phyloP scores from a whole-genome alignment of 2,888 invertebrate genomes.

The Lasioglossum villosulum region DNA sequence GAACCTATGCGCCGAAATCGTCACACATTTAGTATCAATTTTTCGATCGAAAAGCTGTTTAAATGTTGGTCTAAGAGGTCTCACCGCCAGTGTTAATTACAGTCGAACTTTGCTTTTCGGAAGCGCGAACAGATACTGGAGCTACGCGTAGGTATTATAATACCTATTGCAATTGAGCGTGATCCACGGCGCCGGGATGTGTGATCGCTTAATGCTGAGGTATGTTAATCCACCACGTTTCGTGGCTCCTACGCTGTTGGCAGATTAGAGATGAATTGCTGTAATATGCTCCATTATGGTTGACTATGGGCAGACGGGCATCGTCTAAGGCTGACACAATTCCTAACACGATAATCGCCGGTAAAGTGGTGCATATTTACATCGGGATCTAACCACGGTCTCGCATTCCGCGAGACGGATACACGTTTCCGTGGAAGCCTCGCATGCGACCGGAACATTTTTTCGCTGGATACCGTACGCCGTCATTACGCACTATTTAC shows the following conservation, averaged over 20 bases:
- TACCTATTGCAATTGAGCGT: conserved; percentile 39
- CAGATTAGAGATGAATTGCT: conserved; percentile 66
- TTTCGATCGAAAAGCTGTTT: too few relatives aligned
- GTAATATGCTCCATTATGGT: conserved; percentile 59
- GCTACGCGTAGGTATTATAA: neutral
- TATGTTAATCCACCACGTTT: conserved; percentile 75
- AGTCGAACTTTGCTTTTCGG: neutral
- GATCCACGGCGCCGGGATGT: conserved; percentile 60
- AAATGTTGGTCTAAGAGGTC: too few relatives aligned
- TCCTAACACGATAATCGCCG: conserved; percentile 51
- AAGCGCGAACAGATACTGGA: neutral
- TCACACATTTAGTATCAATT: too few relatives aligned
- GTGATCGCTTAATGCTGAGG: conserved; percentile 72
- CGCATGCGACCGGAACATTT: neutral
- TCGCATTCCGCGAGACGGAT: conserved; percentile 10
- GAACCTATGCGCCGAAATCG: too few relatives aligned
- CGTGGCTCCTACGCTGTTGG: conserved; percentile 70
- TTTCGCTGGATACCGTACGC: neutral
- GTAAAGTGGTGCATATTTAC: conserved; percentile 35
- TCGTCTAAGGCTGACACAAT: conserved; percentile 47
- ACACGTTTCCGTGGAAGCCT: conserved; percentile 20
- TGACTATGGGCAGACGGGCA: conserved; percentile 33
- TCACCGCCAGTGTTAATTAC: too few relatives aligned
- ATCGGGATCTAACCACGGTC: conserved; percentile 23
- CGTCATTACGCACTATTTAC: conserved; percentile 29